Percentiles rank a stretch among this genome's conserved stretches.
phyloP scores from a whole-genome alignment of 2,888 invertebrate species.

The Ochlodes sylvanus region DNA sequence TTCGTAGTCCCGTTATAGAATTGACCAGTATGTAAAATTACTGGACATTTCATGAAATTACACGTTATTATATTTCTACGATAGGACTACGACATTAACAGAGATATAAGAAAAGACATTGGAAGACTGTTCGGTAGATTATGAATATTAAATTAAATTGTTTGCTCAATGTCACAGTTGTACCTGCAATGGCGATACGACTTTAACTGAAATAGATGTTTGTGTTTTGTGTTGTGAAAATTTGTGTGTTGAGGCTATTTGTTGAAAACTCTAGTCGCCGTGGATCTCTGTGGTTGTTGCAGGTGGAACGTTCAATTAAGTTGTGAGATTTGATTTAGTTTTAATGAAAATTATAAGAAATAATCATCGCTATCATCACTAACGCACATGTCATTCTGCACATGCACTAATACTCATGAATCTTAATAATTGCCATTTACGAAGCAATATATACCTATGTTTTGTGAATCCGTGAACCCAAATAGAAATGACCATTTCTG shows the following conservation, averaged over 20 bases:
- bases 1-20: neutral
- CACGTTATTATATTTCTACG: neutral
- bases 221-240: constrained; percentile 40
- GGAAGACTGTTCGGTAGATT: constrained; percentile 65
- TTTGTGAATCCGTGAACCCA: neutral
- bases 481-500: neutral
- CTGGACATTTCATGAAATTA: neutral
- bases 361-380: constrained; percentile 58
- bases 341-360: constrained; percentile 26
- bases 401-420: constrained; percentile 38
- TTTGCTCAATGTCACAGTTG: constrained; percentile 42
- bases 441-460: neutral
- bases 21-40: neutral
- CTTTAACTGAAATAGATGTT: constrained; percentile 28
- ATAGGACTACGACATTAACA: neutral
- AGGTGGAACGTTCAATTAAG: constrained; percentile 48
- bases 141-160: constrained; percentile 27
- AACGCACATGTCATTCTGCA: constrained; percentile 54
- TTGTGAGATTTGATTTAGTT: constrained; percentile 31
- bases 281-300: constrained; percentile 60
- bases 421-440: constrained; percentile 28
- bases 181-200: constrained; percentile 58
- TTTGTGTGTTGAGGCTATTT: constrained; percentile 55
- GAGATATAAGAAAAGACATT: constrained; percentile 62
- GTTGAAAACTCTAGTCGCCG: constrained; percentile 59